phyloP scores from a whole-genome alignment of 2,113 vertebrate genomes.

The Sinocyclocheilus grahami region DNA sequence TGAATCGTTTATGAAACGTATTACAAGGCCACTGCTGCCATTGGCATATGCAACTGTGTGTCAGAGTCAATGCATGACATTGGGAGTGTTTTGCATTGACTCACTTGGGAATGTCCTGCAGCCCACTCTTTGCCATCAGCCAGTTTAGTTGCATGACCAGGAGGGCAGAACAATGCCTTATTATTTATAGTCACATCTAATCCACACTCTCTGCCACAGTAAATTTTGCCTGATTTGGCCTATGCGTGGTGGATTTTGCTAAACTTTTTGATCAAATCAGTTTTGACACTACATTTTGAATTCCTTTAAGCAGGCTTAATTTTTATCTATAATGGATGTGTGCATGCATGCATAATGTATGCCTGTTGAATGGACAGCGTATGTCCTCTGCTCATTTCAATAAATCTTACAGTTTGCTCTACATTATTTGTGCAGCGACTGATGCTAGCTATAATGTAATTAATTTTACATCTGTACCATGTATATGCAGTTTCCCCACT shows the following conservation, averaged over 20 bases:
- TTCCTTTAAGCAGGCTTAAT: conserved; percentile 63
- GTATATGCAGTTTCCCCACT: not conserved
- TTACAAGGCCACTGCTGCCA: conserved; percentile 35
- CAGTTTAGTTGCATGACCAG: conserved; percentile 45
- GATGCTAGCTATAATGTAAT: conserved; percentile 11
- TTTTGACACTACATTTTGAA: conserved; percentile 70
- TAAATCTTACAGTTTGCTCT: conserved; percentile 31
- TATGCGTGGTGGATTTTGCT: conserved; percentile 61
- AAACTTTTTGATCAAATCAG: conserved; percentile 67
- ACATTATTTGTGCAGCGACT: conserved; percentile 4
- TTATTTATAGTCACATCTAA: conserved; percentile 65
- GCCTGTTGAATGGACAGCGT: conserved; percentile 27
- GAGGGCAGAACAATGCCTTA: conserved; percentile 56
- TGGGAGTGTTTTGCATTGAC: conserved; percentile 62
- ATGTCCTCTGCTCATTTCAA: conserved; percentile 45
- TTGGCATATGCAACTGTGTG: conserved; percentile 41
- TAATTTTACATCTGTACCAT: conserved; percentile 2
- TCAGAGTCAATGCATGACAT: conserved; percentile 59
- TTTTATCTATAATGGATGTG: conserved; percentile 29
- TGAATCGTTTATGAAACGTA: not conserved
- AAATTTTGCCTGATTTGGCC: conserved; percentile 66
- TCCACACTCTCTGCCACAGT: conserved; percentile 62
- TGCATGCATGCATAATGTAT: conserved; percentile 35
- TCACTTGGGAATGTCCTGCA: conserved; percentile 62
- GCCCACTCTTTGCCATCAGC: not conserved